A percentile compares a stretch with the other conserved stretches of the same genome.
Evolutionary conservation across 2,888 invertebrate species (phyloP).

Genomic region (Yponomeuta plumbellus): DNA sequence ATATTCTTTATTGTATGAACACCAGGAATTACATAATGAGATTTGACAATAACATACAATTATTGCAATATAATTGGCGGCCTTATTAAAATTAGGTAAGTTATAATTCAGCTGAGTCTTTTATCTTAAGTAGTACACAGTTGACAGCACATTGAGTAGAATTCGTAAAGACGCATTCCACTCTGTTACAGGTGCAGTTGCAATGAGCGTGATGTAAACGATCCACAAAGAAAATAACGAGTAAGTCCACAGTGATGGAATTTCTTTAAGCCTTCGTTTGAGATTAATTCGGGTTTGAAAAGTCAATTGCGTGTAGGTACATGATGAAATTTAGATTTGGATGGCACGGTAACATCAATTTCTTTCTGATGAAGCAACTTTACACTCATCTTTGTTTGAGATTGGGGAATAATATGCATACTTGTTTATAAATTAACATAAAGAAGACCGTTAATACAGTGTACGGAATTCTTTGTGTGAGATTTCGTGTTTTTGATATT

Average conservation of each 20-base stretch:
- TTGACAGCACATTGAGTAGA: not conserved
- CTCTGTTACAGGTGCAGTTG: not conserved
- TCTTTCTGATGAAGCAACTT: not conserved
- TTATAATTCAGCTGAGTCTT: too few species aligned
- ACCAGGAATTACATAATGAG: too few species aligned
- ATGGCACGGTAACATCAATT: not conserved
- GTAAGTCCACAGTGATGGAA: not conserved
- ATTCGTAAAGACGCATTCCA: too few species aligned
- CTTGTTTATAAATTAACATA: constrained; percentile 8
- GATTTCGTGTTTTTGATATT: not conserved
- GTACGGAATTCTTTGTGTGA: not conserved
- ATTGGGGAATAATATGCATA: not conserved
- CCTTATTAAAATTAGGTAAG: too few species aligned
- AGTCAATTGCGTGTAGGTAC: not conserved
- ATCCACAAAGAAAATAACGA: not conserved
- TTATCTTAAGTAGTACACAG: not conserved
- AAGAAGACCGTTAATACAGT: not conserved
- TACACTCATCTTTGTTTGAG: not conserved
- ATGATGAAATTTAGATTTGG: not conserved
- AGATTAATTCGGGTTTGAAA: not conserved
- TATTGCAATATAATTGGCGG: too few species aligned
- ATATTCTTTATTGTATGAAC: too few species aligned
- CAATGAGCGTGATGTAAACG: not conserved
- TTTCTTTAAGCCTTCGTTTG: not conserved
- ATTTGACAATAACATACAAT: too few species aligned